Percentiles rank a stretch among this genome's conserved stretches.
phyloP scores from a whole-genome alignment of 2,113 vertebrate species.

The Dissostichus mawsoni region DNA sequence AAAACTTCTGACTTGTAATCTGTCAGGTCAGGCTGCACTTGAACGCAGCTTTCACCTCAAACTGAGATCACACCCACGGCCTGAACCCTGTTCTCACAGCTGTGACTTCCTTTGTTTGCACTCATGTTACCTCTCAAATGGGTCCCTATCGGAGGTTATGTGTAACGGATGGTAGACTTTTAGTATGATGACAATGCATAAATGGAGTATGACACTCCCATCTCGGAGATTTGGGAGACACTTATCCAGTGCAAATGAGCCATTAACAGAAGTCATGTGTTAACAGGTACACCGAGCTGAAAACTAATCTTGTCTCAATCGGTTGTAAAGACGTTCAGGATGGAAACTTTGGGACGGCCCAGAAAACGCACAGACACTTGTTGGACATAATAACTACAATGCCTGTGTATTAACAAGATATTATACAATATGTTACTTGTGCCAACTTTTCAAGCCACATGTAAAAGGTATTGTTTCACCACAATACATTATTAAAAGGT shows the following conservation, averaged over 20 bases:
- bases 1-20: conserved; percentile 1
- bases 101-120: conserved; percentile 37
- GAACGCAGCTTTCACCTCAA: conserved; percentile 16
- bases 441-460: not conserved
- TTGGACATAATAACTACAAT: not conserved
- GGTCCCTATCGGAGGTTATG: conserved; percentile 25
- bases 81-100: conserved; percentile 3
- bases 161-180: conserved; percentile 44
- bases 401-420: too few species aligned
- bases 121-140: conserved; percentile 24
- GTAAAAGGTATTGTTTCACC: not conserved
- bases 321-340: not conserved
- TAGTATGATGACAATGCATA: conserved; percentile 57
- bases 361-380: conserved; percentile 12
- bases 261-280: conserved; percentile 55
- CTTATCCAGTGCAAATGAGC: conserved; percentile 48
- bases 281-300: conserved; percentile 35
- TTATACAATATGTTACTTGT: not conserved
- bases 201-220: conserved; percentile 56
- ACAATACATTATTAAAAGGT: not conserved
- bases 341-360: not conserved
- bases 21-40: conserved; percentile 10
- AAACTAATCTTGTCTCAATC: conserved; percentile 11
- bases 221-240: conserved; percentile 41
- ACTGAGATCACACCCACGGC: conserved; percentile 35